phyloP scores from a whole-genome alignment of 2,113 vertebrate genomes.

The Mustela lutreola region DNA sequence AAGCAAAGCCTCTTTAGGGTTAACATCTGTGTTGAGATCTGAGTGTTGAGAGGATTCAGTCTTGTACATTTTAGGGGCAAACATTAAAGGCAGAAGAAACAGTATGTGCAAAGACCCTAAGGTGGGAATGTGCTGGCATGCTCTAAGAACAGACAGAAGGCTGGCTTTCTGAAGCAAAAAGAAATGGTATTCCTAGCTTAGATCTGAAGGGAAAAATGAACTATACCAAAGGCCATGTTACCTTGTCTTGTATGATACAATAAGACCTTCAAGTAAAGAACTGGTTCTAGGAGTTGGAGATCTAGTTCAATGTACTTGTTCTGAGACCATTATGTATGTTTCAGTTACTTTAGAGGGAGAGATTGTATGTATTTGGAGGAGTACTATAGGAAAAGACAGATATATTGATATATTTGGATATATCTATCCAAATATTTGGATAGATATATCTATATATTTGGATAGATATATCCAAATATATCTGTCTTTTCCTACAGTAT shows the following conservation, averaged over 20 bases:
- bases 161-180: neutral
- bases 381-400: neutral
- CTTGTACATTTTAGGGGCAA: neutral
- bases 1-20: neutral
- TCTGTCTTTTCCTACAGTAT: neutral
- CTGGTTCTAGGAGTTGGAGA: neutral
- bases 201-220: neutral
- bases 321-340: neutral
- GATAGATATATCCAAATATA: too few species aligned
- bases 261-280: neutral
- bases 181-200: neutral
- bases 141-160: neutral
- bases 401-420: neutral
- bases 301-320: neutral
- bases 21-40: neutral
- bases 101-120: neutral
- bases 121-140: neutral
- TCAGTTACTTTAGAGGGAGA: neutral
- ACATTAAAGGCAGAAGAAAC: neutral
- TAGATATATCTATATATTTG: too few species aligned
- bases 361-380: neutral
- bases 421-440: too few species aligned
- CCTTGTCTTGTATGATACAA: neutral
- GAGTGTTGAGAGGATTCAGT: neutral
- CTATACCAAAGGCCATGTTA: neutral